Base-by-base conservation (phyloP, 2,113 vertebrate genomes). In the Smithornis capensis region DNA sequence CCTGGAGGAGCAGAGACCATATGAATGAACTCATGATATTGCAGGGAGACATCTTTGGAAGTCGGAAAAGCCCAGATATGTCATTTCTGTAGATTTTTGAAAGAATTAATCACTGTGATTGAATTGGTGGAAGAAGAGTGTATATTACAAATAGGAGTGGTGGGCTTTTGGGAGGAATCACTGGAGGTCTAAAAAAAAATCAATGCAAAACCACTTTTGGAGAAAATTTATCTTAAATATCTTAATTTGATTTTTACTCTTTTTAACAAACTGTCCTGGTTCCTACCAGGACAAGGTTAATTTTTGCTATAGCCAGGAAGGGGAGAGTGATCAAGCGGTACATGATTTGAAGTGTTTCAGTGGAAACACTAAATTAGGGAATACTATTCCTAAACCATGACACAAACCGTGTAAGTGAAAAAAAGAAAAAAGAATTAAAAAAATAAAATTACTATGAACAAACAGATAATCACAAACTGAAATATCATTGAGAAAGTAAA, bases 91-190 rank as follows among this genome's bases (percentile, higher is more conserved):
- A 40, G 4, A 4, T 49, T 57, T n/a, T 44, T 59, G 11, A 14
- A 57, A 67, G 18, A 87, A 15, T 11, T 55, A 59, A 50, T 6
- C 14, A 12, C 9, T 63, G 25, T 38, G 28, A 35, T 11, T 57
- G 28, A 35, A 10, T 33, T 52, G 40, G 10, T 59, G 7, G 38
- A 4, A 37, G 16, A 80, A 79, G 14, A 37, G 19, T 18, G 29
- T 25, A 5, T 37, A 28, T 19, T 50, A 37, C 19, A 47, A 88
- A 49, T 37, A 16, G 9, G 14, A 71, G 7, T 59, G 6, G 5
- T 29, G 17, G 6, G 4, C 0, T 0, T 14, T 60, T 29, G 6
- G 12, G 14, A 70, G 8, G 23, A 21, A 15, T 9, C 68, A 24
- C 4, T 19, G 13, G 18, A 86, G 14, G 14, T 50, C 57, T 52